Evolutionary conservation across 2,888 invertebrate species (phyloP), one percentile per base, ranked within the genome.

Genomic region (Xylocampa areola): DNA sequence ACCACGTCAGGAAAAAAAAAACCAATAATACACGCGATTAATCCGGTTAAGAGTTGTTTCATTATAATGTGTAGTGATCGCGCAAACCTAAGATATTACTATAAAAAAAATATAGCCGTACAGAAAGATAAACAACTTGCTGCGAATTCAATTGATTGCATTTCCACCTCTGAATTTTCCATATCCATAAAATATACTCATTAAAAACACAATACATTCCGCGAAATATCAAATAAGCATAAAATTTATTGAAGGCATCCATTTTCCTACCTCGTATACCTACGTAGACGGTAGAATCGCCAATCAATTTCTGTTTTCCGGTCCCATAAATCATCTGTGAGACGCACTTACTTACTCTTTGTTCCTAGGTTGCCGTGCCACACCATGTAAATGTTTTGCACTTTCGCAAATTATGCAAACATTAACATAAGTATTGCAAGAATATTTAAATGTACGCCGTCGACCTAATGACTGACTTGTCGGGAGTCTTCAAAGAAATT

Each of bases 271-370:
- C n/a, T 41, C 13, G 4, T n/a, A 17, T 44, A 63, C 58, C 39
- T 50, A 43, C 44, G 49, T 51, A 62, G 71, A 59, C 51, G 47
- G 37, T 62, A 77, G 69, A 80, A 76, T 81, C 70, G 65, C 73
- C 83, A 81, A 83, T 85, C 83, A 86, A 85, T 87, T 82, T 80
- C 77, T 53, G 71, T 64, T 75, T 73, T 76, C 77, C 71, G 62
- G 67, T 64, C 69, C 59, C 79, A 84, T 86, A 82, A 85, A 85
- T 87, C 83, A 61, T 61, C 41, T 0, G 25, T 47, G 35, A 62
- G 67, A 74, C 57, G 49, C 50, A 50, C 40, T 57, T 54, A 57
- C 37, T 36, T 41, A 43, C 30, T 65, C 29, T 53, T 39, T 37
- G 37, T 50, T 8, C 16, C 27, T 14, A 48, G 40, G 50, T 50